Percentiles rank a stretch among this genome's conserved stretches.
phyloP scores from a whole-genome alignment of 2,797 vertebrate genomes.

The Etheostoma nigrum region DNA sequence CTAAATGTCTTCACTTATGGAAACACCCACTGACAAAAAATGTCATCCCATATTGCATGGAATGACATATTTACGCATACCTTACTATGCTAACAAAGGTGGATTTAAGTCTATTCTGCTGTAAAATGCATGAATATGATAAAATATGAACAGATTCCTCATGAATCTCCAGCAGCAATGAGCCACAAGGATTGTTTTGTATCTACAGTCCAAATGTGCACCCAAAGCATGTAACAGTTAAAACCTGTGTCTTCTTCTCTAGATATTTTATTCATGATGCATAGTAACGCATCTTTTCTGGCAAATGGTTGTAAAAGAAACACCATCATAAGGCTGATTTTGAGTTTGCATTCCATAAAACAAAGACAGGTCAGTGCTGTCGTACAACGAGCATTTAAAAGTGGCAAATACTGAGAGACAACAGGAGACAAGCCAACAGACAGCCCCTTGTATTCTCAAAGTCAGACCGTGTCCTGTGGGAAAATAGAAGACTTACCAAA shows the following conservation, averaged over 20 bases:
- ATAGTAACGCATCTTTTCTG: slow-evolving; percentile 27
- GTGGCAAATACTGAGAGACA: slow-evolving; percentile 37
- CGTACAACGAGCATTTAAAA: slow-evolving; percentile 37
- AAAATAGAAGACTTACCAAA: slow-evolving; percentile 50
- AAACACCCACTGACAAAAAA: slow-evolving; percentile 19
- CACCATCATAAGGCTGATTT: slow-evolving; percentile 14
- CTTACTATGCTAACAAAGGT: slow-evolving; percentile 7
- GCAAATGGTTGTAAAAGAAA: slow-evolving; percentile 19
- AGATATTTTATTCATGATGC: slow-evolving; percentile 23
- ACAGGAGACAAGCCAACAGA: slow-evolving; percentile 45
- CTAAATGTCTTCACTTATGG: slow-evolving; percentile 30
- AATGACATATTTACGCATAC: background rate
- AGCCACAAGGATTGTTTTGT: slow-evolving; percentile 11
- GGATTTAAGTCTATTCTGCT: slow-evolving; percentile 13
- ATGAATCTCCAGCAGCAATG: slow-evolving; percentile 31
- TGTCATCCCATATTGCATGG: background rate
- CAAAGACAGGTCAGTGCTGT: slow-evolving; percentile 42
- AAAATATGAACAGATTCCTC: slow-evolving; percentile 46
- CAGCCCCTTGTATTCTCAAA: slow-evolving; percentile 53
- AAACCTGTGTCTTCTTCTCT: background rate
- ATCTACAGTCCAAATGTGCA: slow-evolving; percentile 23
- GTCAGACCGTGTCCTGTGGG: slow-evolving; percentile 67
- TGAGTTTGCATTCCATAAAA: slow-evolving; percentile 27
- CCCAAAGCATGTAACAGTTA: slow-evolving; percentile 20
- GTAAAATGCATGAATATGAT: slow-evolving; percentile 48